Base-by-base conservation (phyloP, 2,113 vertebrate genomes). In the Cebus imitator region DNA sequence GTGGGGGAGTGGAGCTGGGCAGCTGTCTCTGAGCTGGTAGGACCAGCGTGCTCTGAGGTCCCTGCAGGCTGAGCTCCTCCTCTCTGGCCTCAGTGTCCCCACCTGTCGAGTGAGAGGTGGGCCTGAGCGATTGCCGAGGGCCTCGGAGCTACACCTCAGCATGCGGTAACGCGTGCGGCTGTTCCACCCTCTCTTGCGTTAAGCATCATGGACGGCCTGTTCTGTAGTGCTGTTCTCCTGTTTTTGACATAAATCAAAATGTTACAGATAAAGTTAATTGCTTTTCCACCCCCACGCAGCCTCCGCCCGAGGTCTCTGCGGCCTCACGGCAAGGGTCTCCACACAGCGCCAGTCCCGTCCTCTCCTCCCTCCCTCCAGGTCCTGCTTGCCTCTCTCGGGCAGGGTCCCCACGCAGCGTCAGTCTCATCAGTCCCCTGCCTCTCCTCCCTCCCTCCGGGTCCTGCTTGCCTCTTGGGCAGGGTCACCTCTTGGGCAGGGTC, bases 111-210 rank as follows among this genome's bases (percentile, higher is more conserved):
- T 16, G 40, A 80, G 55, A 40, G 27, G 58, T 12, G 45, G 23
- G n/a, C 61, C n/a, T 1, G 61, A 8, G 45, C 27, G 25, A 25
- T 23, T 48, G 23, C 43, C 13, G 0, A 35, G 25, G 35, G 13
- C 17, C 66, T 64, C 0, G 1, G 25, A 12, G 14, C 87, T 25
- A 20, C 73, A 11, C 1, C 4, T 0, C 30, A 0, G 0, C 30
- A 5, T 9, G 12, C 10, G 16, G 5, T 16, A 30, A 48, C 2
- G 11, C 6, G 0, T 18, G 35, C 2, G 40, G 45, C 57, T 5
- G 0, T 30, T 21, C 14, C 58, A 23, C 7, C 37, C 40, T 16
- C 20, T 0, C 9, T 2, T 55, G 4, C 0, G 0, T 0, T 25
- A 35, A 20, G 91, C 2, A 3, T 78, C 1, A 3, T 4, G 14